Evolutionary conservation across 2,888 invertebrate genomes (phyloP).

Genomic region (Oxyscelio sp.): DNA sequence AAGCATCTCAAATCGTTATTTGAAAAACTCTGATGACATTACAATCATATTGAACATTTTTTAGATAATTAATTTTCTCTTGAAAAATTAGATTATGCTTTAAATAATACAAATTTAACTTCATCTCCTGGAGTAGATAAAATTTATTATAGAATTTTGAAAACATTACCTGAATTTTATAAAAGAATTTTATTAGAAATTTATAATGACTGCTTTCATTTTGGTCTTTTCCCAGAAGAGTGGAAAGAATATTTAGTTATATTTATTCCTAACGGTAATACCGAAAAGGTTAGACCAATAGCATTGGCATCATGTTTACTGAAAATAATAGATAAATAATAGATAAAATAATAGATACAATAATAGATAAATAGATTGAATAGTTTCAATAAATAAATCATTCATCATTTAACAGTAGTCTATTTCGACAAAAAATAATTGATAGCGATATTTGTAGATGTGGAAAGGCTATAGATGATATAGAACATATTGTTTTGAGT

Average conservation of each 20-base stretch:
- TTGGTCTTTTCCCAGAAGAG: constrained; percentile 11
- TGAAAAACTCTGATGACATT: neutral
- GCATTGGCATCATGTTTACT: no score
- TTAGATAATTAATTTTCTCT: constrained; percentile 9
- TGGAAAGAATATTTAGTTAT: no score
- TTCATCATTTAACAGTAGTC: constrained; percentile 27
- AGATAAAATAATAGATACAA: no score
- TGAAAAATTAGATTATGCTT: constrained; percentile 15
- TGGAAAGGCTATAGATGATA: constrained; percentile 4
- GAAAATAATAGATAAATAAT: no score
- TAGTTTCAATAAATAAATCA: constrained; percentile 41
- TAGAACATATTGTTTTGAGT: constrained; percentile 10
- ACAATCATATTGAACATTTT: neutral
- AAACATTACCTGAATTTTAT: constrained; percentile 28
- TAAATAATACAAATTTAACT: constrained; percentile 18
- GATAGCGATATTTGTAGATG: constrained; percentile 5
- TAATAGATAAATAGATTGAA: no score
- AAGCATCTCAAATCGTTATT: neutral
- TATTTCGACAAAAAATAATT: constrained; percentile 30
- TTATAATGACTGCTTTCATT: constrained; percentile 17
- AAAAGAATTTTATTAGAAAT: constrained; percentile 33
- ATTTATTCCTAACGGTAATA: neutral
- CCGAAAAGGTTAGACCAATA: neutral
- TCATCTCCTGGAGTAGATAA: constrained; percentile 51
- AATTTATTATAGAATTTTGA: constrained; percentile 36